These are phyloP conservation scores for Orientallactaga sibirica DNA, from an alignment of 2,797 vertebrate genomes.

Conservation along the genomic window DNA sequence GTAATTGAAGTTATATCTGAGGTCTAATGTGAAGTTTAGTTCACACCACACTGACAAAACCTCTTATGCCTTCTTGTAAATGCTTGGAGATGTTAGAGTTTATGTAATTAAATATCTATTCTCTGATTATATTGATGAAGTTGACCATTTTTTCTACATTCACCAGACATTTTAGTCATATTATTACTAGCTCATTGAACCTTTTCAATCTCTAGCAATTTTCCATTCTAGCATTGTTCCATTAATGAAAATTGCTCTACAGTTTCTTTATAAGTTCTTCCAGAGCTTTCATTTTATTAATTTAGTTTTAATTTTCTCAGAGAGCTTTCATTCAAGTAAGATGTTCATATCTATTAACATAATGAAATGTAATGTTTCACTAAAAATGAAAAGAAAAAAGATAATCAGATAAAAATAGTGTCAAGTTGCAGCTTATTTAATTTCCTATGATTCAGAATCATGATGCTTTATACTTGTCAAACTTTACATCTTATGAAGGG, in stretches of 20 bases:
- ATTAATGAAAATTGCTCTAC: slow-evolving; percentile 7
- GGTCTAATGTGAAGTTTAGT: background rate
- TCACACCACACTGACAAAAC: background rate
- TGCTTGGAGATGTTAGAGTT: background rate
- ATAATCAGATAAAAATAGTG: slow-evolving; percentile 32
- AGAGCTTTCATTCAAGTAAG: slow-evolving; percentile 3
- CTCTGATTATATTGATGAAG: background rate
- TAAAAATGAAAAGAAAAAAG: background rate
- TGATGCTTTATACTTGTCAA: slow-evolving; percentile 2
- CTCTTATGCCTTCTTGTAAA: background rate
- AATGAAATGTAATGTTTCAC: slow-evolving; percentile 30
- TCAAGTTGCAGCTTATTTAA: slow-evolving; percentile 39
- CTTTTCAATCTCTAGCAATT: slow-evolving; percentile 2
- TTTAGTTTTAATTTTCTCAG: slow-evolving; percentile 50
- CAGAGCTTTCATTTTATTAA: slow-evolving; percentile 56
- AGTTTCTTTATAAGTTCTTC: slow-evolving; percentile 26
- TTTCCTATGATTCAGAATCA: background rate
- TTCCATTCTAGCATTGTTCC: background rate
- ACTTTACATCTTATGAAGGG: background rate
- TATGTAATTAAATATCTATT: slow-evolving; percentile 16
- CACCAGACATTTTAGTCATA: background rate
- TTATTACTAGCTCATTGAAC: background rate
- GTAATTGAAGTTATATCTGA: background rate
- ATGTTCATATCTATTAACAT: slow-evolving; percentile 24
- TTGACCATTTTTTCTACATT: slow-evolving; percentile 21